These are phyloP conservation scores for Hydrophis major DNA, from an alignment of 2,797 vertebrate genomes.

Conservation along the genomic window DNA sequence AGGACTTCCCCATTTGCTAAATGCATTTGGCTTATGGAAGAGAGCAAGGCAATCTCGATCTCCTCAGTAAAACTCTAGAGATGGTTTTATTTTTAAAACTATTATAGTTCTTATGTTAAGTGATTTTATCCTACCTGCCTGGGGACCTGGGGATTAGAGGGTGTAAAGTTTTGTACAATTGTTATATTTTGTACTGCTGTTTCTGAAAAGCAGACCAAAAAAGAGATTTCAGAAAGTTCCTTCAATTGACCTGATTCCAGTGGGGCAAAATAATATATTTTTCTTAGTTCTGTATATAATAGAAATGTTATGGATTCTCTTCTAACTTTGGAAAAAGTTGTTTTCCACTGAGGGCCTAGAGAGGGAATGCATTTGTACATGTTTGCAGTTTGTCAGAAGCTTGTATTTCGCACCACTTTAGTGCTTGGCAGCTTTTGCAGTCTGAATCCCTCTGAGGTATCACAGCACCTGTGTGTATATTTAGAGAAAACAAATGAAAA, in stretches of 20 bases:
- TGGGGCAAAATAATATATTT: not conserved
- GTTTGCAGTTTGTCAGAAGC: conserved; percentile 47
- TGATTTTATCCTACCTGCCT: not conserved
- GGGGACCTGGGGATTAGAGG: not conserved
- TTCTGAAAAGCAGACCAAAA: not conserved
- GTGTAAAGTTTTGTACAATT: not conserved
- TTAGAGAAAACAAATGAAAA: conserved; percentile 38
- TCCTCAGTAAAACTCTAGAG: not conserved
- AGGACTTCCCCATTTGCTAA: not conserved
- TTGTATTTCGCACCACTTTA: conserved; percentile 41
- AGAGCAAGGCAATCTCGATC: not conserved
- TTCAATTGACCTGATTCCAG: not conserved
- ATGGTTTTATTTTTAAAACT: not conserved
- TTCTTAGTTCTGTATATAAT: not conserved
- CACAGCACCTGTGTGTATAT: conserved; percentile 20
- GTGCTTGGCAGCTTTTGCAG: conserved; percentile 33
- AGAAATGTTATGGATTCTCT: not conserved
- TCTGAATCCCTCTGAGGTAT: conserved; percentile 39
- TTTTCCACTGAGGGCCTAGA: conserved; percentile 14
- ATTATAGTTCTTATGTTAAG: not conserved
- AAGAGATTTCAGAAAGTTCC: not conserved
- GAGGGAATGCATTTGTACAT: conserved; percentile 32
- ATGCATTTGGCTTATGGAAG: not conserved
- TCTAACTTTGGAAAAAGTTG: conserved; percentile 31
- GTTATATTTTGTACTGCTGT: not conserved